phyloP scores from a whole-genome alignment of 2,113 vertebrate genomes.

The Syrmaticus mikado region DNA sequence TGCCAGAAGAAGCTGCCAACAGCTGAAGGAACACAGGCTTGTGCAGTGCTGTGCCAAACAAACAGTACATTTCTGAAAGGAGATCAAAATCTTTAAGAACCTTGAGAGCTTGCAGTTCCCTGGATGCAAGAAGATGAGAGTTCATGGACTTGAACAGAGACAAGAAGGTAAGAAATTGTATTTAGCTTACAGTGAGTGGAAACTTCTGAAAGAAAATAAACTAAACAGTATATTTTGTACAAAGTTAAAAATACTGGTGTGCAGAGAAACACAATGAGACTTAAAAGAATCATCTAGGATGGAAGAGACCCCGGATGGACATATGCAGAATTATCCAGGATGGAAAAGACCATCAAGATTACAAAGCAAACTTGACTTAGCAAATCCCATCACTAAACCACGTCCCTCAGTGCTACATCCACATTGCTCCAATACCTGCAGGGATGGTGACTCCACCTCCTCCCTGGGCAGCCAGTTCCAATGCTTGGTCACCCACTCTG shows the following conservation, averaged over 20 bases:
- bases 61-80: background rate
- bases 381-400: background rate
- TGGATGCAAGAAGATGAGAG: background rate
- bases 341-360: background rate
- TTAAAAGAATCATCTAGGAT: background rate
- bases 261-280: background rate
- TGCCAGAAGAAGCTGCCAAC: background rate
- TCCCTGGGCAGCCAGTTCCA: background rate
- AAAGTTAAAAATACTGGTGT: background rate
- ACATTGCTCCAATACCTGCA: background rate
- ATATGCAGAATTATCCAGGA: background rate
- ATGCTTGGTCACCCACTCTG: background rate
- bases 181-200: background rate
- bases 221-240: background rate
- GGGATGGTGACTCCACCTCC: background rate
- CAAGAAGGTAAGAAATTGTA: background rate
- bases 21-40: rapidly evolving
- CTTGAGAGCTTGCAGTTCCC: background rate
- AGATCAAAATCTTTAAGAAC: background rate
- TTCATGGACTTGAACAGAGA: background rate
- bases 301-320: background rate
- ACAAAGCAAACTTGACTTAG: background rate
- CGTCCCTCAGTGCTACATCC: background rate
- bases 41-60: background rate
- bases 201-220: background rate